phyloP scores from a whole-genome alignment of 2,888 invertebrate species.

The Adelphocoris suturalis region DNA sequence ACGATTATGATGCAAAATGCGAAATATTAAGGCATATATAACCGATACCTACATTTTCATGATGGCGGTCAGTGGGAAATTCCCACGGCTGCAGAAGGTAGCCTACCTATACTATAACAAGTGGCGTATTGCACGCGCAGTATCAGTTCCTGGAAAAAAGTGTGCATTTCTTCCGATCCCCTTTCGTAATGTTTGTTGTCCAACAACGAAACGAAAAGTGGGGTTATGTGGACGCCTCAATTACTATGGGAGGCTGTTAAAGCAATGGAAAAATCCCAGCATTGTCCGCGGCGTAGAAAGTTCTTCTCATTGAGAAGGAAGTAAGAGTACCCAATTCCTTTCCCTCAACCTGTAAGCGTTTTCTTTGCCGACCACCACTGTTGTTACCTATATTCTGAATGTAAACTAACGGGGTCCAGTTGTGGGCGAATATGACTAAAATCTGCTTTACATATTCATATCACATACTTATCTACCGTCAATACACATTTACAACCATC shows the following conservation, averaged over 20 bases:
- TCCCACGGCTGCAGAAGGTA: neutral
- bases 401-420: too few species aligned
- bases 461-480: too few species aligned
- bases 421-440: too few species aligned
- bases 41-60: too few species aligned
- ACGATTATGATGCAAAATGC: too few species aligned
- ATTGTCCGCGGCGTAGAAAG: slow-evolving; percentile 62
- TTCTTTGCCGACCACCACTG: neutral
- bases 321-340: slow-evolving; percentile 62
- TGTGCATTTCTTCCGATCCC: neutral
- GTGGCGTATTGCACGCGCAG: neutral
- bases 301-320: slow-evolving; percentile 56
- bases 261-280: slow-evolving; percentile 54
- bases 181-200: slow-evolving; percentile 53
- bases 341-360: slow-evolving; percentile 40
- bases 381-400: too few species aligned
- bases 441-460: too few species aligned
- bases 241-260: slow-evolving; percentile 34
- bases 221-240: slow-evolving; percentile 31
- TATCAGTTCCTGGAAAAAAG: neutral
- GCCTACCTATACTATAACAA: too few species aligned
- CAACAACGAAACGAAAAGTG: slow-evolving; percentile 63
- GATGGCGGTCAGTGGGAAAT: neutral
- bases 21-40: too few species aligned
- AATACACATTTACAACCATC: too few species aligned